A percentile compares a stretch with the other conserved stretches of the same genome.
These are phyloP conservation scores for Lagodon rhomboides DNA, from an alignment of 2,797 vertebrate species.

Conservation along the genomic window DNA sequence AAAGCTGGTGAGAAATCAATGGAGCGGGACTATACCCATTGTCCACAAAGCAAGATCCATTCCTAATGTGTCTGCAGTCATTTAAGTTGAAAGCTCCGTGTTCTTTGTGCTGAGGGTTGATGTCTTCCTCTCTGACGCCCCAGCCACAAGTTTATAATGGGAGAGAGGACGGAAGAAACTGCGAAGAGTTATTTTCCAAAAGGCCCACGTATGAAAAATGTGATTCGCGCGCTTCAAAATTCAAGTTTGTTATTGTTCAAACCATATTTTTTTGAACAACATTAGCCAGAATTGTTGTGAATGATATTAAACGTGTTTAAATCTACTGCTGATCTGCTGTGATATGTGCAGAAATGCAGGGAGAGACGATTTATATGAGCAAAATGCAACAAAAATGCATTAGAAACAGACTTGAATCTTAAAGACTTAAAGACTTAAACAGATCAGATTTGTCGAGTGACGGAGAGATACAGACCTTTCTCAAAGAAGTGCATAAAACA, in stretches of 20 bases:
- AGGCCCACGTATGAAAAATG: neutral
- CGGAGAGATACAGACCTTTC: neutral
- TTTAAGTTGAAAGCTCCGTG: conserved; percentile 73
- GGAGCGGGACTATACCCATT: conserved; percentile 79
- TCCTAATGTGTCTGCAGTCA: conserved; percentile 76
- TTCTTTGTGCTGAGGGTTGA: conserved; percentile 65
- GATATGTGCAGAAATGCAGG: neutral
- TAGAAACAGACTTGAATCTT: too few relatives aligned
- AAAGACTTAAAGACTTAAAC: neutral
- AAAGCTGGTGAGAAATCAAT: conserved; percentile 85
- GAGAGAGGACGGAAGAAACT: neutral
- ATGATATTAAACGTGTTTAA: neutral
- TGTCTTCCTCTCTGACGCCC: conserved; percentile 57
- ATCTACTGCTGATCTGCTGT: neutral
- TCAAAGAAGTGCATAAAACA: neutral
- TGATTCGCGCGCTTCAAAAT: neutral
- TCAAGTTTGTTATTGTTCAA: neutral
- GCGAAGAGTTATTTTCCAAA: neutral
- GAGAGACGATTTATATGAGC: neutral
- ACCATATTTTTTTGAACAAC: neutral
- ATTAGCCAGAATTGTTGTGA: neutral
- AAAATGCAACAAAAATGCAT: neutral
- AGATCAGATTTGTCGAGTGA: neutral
- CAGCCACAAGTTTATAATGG: conserved; percentile 19
- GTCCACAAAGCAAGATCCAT: conserved; percentile 79